Evolutionary conservation across 2,888 invertebrate genomes (phyloP).

Genomic region (Aporophyla lueneburgensis): DNA sequence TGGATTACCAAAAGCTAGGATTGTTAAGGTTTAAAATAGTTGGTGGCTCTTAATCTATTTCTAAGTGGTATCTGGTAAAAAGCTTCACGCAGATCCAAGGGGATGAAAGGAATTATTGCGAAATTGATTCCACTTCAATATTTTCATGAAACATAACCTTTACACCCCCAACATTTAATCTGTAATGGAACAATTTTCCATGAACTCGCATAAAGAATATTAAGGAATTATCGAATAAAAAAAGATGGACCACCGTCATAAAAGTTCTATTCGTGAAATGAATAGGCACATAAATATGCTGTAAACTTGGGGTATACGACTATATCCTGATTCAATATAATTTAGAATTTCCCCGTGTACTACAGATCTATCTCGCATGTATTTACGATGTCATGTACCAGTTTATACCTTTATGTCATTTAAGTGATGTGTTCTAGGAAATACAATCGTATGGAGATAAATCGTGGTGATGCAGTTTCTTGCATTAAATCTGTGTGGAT

Average conservation of each 20-base stretch:
- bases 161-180: conserved; percentile 26
- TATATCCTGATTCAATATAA: conserved; percentile 76
- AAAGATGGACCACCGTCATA: conserved; percentile 59
- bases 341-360: conserved; percentile 62
- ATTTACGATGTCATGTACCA: conserved; percentile 75
- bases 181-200: conserved; percentile 55
- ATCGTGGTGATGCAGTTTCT: conserved; percentile 52
- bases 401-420: conserved; percentile 63
- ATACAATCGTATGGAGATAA: conserved; percentile 64
- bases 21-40: too few species aligned
- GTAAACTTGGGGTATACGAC: conserved; percentile 73
- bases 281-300: conserved; percentile 72
- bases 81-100: background rate
- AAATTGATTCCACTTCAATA: conserved; percentile 5
- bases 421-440: conserved; percentile 65
- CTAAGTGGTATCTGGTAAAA: background rate
- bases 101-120: background rate
- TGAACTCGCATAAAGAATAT: conserved; percentile 59
- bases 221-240: conserved; percentile 61
- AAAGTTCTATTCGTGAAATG: conserved; percentile 71
- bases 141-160: conserved; percentile 17
- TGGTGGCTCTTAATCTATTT: background rate
- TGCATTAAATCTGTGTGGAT: conserved; percentile 56
- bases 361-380: conserved; percentile 70
- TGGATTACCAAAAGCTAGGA: background rate